Base-by-base conservation (phyloP, 2,888 invertebrate species). In the Agrotis segetum region DNA sequence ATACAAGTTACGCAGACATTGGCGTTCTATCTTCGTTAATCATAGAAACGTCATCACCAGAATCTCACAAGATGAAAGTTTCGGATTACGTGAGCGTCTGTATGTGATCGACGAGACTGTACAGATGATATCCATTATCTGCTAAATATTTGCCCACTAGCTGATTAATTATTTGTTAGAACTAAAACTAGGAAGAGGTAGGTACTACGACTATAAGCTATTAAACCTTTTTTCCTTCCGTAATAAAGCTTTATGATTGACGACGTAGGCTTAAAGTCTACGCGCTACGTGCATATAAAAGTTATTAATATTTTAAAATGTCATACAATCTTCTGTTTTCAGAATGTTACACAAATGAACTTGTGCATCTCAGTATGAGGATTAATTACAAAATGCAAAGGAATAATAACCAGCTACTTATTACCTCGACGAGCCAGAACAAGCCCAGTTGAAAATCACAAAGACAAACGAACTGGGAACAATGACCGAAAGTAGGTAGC, bases 401-500 rank as follows among this genome's bases (percentile, higher is more conserved):
- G 66, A 58, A 74, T 78, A 82, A 80, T 67, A 77, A 77, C 81
- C 77, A 72, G 68, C 83, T 79, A 84, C 81, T 77, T 77, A 81
- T 74, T 79, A 81, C 67, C 71, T 72, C 71, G 72, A 79, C 67
- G 72, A 69, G 59, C 19, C 34, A 77, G 80, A 82, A 88, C 85
- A 86, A 84, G 80, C 76, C 83, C 83, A 82, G 82, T 84, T 88
- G 85, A 89, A 89, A 88, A 88, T 88, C 87, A 90, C 87, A 89
- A 90, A 88, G 87, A 87, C 86, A 88, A 89, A 87, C 85, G 78
- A 81, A 84, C 77, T 71, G 79, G 84, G 86, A 90, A 90, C 91
- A 90, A 90, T 88, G 84, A 86, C 88, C 86, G 84, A 86, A 79
- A 80, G 67, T 85, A 84, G 71, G 77, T 72, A 80, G 77, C 59